Evolutionary conservation across 2,888 invertebrate species (phyloP), one percentile per base, ranked within the genome.

Genomic region (Drosophila atripex): DNA sequence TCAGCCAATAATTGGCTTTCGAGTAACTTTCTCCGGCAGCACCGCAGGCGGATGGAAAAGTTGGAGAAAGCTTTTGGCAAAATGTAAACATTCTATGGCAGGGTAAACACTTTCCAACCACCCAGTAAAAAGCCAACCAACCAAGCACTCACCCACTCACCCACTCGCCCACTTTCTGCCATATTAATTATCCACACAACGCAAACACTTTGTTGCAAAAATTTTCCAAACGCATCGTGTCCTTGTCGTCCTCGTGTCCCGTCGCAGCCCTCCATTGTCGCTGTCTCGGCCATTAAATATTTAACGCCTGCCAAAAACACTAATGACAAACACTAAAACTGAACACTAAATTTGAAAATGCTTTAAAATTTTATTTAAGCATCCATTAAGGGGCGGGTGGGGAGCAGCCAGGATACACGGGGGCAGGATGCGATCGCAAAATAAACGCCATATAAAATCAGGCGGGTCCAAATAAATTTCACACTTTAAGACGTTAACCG

Each of bases 241-340:
- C 39, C 39, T 41, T 18, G 16, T 41, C 39, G 39, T 16, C 39
- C 4, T 12, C 38, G 14, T n/a, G n/a, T n/a, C 18, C 18, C n/a
- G 35, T 11, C 18, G 28, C 52, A 12, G 21, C 16, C 14, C 16
- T 7, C 43, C 39, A 41, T 28, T 46, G 53, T 65, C 46, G 47
- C 54, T 57, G 57, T 57, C 66, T 55, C 51, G 66, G 58, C 70
- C 73, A 87, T 82, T 85, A 82, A 82, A 82, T 85, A 82, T 82
- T 82, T 87, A 82, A 85, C 78, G 87, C 78, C 82, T 85, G 82
- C 85, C 85, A 82, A 87, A 32, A 82, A 76, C 85, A 80, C 87
- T 87, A 82, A 82, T 82, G 82, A 85, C 87, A 82, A 87, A 82
- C 87, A 87, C 82, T 87, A 78, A 82, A 86, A 71, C 87, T 70